Base-by-base conservation (phyloP, 2,888 invertebrate species). In the Eilema depressum region DNA sequence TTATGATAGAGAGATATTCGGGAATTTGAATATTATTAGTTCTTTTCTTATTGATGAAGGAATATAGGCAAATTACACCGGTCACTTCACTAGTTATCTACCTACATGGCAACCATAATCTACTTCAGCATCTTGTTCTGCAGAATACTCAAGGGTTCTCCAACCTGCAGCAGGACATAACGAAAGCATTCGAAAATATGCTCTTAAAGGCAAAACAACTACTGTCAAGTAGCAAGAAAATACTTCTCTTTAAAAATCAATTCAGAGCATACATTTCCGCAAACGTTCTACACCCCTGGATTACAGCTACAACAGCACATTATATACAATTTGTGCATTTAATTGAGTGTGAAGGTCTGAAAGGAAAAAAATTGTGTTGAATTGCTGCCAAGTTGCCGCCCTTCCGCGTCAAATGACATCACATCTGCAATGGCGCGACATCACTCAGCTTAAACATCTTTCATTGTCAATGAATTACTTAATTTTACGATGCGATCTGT, bases 281-380 rank as follows among this genome's bases (percentile, higher is more conserved):
- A n/a, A 53, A 8, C n/a, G 53, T 53, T 53, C 17, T 68, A 56
- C 71, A 71, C 20, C 80, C 83, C 79, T 83, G 41, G 41, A 26
- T 41, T 14, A 41, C 17, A 17, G 30, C 68, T 70, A 69, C 75
- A 69, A 23, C 66, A 68, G 26, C 66, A 77, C 75, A 80, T 80
- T 82, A 83, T 76, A 81, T 20, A 63, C 80, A 89, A 91, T 91
- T 88, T 86, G 85, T 86, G 84, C 83, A 89, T 89, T 86, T 89
- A 92, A 92, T 92, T 90, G 91, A 89, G 91, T 88, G 92, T 89
- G 86, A 91, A 89, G 66, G 80, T 84, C 83, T 87, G 84, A 87
- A 87, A 78, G 84, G 86, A 83, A 85, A 87, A 82, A 88, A 89
- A 85, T n/a, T n/a, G 80, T 80, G 76, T 80, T 77, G 78, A 84